Evolutionary conservation across 2,888 invertebrate species (phyloP).

Genomic region (Hypselothyrea guttata): DNA sequence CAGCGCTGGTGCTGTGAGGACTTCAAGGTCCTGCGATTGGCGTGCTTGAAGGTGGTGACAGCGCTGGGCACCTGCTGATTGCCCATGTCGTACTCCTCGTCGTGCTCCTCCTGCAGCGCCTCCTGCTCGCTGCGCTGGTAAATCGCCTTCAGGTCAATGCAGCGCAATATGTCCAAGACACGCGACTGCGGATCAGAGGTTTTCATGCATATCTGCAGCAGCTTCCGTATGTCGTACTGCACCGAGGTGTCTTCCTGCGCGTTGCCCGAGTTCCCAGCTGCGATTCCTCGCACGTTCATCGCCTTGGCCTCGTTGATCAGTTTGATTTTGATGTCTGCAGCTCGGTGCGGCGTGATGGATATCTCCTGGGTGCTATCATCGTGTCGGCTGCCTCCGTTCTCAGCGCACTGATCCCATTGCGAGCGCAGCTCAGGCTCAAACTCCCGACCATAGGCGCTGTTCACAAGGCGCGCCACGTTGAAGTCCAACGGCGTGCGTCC

Average conservation of each 20-base stretch:
- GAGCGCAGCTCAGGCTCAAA: constrained; percentile 80
- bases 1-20: constrained; percentile 84
- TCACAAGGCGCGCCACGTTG: constrained; percentile 80
- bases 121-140: constrained; percentile 73
- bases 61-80: constrained; percentile 79
- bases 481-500: constrained; percentile 80
- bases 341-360: constrained; percentile 84
- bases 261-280: constrained; percentile 43
- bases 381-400: constrained; percentile 27
- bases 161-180: constrained; percentile 80
- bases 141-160: constrained; percentile 81
- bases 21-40: constrained; percentile 81
- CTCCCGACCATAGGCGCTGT: constrained; percentile 79
- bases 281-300: constrained; percentile 80
- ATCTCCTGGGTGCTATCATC: constrained; percentile 84
- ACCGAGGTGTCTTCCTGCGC: constrained; percentile 71
- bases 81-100: constrained; percentile 79
- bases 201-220: constrained; percentile 80
- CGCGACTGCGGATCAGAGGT: constrained; percentile 78
- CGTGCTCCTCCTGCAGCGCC: constrained; percentile 55
- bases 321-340: constrained; percentile 81
- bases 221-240: constrained; percentile 79
- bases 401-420: constrained; percentile 79
- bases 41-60: constrained; percentile 70
- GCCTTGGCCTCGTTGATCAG: constrained; percentile 81